These are phyloP conservation scores for Varecia variegata DNA, from an alignment of 2,797 vertebrate species.

Conservation along the genomic window DNA sequence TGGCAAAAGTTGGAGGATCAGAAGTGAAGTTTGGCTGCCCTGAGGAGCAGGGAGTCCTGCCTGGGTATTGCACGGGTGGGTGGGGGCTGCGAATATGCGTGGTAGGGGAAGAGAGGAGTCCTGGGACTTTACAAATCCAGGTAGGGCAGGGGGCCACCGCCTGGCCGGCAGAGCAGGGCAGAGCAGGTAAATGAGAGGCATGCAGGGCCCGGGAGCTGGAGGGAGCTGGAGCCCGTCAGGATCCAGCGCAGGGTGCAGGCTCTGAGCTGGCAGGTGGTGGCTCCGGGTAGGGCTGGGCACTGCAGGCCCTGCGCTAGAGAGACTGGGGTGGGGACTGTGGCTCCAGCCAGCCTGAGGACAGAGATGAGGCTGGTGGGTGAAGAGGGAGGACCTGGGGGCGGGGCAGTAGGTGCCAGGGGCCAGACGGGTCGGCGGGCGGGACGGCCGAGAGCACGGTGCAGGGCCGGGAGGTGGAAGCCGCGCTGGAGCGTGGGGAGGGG, in stretches of 20 bases:
- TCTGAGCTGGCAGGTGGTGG: not conserved
- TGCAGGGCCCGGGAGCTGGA: not conserved
- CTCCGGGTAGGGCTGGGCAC: not conserved
- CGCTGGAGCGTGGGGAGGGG: not conserved
- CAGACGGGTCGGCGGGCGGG: not conserved
- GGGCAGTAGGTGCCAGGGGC: not conserved
- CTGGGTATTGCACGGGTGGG: not conserved
- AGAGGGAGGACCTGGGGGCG: not conserved
- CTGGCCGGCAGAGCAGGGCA: not conserved
- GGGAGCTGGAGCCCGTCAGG: not conserved
- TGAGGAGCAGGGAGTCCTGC: not conserved
- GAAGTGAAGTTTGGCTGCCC: not conserved
- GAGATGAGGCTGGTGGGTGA: not conserved
- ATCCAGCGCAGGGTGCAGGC: not conserved
- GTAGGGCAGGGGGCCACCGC: not conserved
- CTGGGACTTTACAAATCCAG: not conserved
- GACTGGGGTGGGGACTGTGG: not conserved
- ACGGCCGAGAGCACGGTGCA: rapidly evolving
- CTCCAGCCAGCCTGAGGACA: not conserved
- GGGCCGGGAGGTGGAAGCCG: not conserved
- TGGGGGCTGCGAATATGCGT: too few relatives aligned
- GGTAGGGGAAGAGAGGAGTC: not conserved
- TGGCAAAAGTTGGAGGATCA: not conserved
- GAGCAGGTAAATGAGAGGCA: not conserved
- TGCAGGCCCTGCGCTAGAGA: not conserved